Base-by-base conservation (phyloP, 1,140 invertebrate genomes). In the Neodiprion lecontei region DNA sequence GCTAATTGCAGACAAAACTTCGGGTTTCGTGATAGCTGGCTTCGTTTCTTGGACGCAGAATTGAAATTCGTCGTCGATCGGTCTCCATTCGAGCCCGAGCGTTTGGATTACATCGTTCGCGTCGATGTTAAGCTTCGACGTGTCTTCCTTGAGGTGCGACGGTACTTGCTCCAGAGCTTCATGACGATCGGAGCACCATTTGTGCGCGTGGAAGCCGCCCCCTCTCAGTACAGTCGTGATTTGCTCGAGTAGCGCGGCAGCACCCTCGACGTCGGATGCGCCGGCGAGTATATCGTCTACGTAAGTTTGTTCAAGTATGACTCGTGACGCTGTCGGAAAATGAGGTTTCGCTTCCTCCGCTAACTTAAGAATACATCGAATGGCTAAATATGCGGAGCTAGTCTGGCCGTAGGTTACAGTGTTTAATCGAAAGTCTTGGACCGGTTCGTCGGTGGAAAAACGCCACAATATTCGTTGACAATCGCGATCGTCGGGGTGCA, bases 341-440 rank as follows among this genome's bases (percentile, higher is more conserved):
- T 69, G 1, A 17, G 61, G 9, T 66, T 48, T 68, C 53, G 74
- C 40, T 7, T 77, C 75, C 12, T 23, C 28, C 10, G 75, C 77
- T 12, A 76, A 53, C 48, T 79, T 12, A 66, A 74, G 47, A 11
- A 78, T 5, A 69, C 74, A 78, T 68, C 70, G 68, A 9, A 68
- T 78, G n/a, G 75, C 75, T 28, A 78, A 65, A 72, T 61, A 79
- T 70, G 78, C 68, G 7, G 78, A 76, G 49, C n/a, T 21, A 28
- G 74, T 40, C 9, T 76, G 78, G 14, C 78, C 77, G 65, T 79
- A 79, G 7, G 75, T 79, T 5, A 76, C 73, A 9, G 80, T 82
- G 9, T 72, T 76, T 48, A 86, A 69, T 72, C 80, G 17, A 75
- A 77, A 87, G 40, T 65, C 72, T 67, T 80, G 67, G 48, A 83